phyloP scores from a whole-genome alignment of 2,113 vertebrate genomes.

The Cyanoliseus patagonus region DNA sequence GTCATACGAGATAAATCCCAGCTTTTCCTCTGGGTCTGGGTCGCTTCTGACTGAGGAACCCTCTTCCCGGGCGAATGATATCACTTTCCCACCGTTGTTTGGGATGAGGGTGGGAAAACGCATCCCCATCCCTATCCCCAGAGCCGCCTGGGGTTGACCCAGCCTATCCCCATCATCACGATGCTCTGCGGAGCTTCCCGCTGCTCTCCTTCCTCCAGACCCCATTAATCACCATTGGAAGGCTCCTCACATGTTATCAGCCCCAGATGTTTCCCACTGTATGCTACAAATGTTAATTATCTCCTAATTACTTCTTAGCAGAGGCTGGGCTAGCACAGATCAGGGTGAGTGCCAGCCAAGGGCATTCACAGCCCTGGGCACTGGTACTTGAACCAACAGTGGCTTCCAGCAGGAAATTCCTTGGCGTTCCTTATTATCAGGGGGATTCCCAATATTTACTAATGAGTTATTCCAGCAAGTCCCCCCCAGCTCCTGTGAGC shows the following conservation, averaged over 20 bases:
- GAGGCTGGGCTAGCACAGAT: slow-evolving; percentile 9
- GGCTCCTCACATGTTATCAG: slow-evolving; percentile 6
- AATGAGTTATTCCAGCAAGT: accelerated
- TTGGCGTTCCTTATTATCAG: neutral
- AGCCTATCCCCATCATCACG: accelerated
- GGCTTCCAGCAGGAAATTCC: neutral
- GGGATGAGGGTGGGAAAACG: neutral
- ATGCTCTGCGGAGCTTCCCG: accelerated
- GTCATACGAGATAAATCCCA: neutral
- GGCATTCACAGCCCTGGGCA: neutral
- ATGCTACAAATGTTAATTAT: slow-evolving; percentile 75
- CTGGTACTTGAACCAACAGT: neutral
- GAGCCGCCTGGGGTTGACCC: neutral
- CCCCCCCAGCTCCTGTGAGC: neutral
- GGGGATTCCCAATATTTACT: neutral
- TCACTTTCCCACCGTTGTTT: neutral
- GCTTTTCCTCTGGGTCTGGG: neutral
- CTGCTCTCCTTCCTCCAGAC: neutral
- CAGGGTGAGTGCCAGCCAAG: neutral
- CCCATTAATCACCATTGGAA: slow-evolving; percentile 5
- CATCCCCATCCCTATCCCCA: accelerated
- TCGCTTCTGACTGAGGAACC: neutral
- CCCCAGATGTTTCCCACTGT: slow-evolving; percentile 74
- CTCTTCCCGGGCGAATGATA: accelerated
- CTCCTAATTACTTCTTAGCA: slow-evolving; percentile 71